Evolutionary conservation across 1,140 invertebrate species (phyloP), one percentile per base, ranked within the genome.

Genomic region (Drosophila bocqueti): DNA sequence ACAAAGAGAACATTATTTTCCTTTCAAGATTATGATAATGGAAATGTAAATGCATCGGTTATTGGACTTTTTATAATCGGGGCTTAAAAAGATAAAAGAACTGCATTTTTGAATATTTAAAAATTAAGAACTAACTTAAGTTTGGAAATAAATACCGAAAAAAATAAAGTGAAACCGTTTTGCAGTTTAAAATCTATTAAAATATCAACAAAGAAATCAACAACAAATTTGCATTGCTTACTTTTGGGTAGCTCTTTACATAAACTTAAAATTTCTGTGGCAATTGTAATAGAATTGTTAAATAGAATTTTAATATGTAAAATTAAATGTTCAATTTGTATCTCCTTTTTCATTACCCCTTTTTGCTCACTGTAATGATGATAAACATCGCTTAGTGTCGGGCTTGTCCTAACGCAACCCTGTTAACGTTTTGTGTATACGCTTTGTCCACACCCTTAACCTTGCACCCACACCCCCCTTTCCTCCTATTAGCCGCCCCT

Each of bases 351-450:
- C 5, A 24, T 15, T 7, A 26, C 10, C 10, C 13, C 15, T 46
- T 66, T 66, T 46, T 9, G 9, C 13, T 38, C 24, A 46, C 42
- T 66, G 64, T 38, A 40, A 24, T 31, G 15, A 38, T n/a, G 21
- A 29, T 29, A 45, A 52, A 69, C 26, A 26, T 34, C 21, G 24
- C 16, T 24, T 8, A 10, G 26, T 16, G 40, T 46, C 34, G 11
- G 40, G 26, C 45, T 31, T 47, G 65, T 67, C 45, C 45, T 65
- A 64, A 15, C 45, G 11, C 60, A 67, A 47, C 59, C 59, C 67
- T 54, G 62, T 29, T 69, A 54, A 45, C 67, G 62, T 46, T 45
- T 66, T 67, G 24, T 67, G 63, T 52, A 31, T 49, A 24, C 31
- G 49, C 67, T 46, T 46, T 45, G 38, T 40, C 38, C 24, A 26